Conservation (phyloP, 2,888 invertebrate genomes). For the Agriopis aurantiaria region DNA sequence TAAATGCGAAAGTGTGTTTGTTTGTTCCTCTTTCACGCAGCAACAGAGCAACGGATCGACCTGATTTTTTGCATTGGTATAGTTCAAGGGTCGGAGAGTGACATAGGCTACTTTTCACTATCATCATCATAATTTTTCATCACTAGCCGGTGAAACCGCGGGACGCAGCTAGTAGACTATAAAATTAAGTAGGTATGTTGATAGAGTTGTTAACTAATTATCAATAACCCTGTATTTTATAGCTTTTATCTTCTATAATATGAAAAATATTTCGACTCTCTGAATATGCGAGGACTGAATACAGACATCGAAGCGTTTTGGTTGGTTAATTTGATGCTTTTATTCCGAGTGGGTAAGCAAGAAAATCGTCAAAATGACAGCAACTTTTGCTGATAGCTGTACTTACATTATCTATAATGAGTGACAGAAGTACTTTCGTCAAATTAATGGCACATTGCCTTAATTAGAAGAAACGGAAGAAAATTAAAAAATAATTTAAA, state of each 20-base stretch:
- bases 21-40: too few species aligned
- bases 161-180: too few species aligned
- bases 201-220: too few species aligned
- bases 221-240: too few species aligned
- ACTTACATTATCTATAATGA: slow-evolving; percentile 21
- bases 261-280: not conserved
- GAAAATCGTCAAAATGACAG: slow-evolving; percentile 20
- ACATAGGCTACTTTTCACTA: too few species aligned
- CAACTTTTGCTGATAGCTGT: slow-evolving; percentile 22
- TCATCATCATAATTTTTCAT: too few species aligned
- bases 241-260: not conserved
- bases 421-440: slow-evolving; percentile 21
- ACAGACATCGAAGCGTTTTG: slow-evolving; percentile 15
- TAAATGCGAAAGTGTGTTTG: too few species aligned
- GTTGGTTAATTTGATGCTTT: slow-evolving; percentile 15
- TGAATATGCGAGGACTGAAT: slow-evolving; percentile 10
- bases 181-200: too few species aligned
- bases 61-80: too few species aligned
- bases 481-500: slow-evolving; percentile 9
- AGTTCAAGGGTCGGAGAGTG: too few species aligned
- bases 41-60: too few species aligned
- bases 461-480: slow-evolving; percentile 15
- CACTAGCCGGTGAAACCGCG: too few species aligned
- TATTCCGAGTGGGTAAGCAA: slow-evolving; percentile 29
- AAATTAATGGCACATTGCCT: slow-evolving; percentile 8